Evolutionary conservation across 2,113 vertebrate genomes (phyloP).

Genomic region (Mormoops blainvillei): DNA sequence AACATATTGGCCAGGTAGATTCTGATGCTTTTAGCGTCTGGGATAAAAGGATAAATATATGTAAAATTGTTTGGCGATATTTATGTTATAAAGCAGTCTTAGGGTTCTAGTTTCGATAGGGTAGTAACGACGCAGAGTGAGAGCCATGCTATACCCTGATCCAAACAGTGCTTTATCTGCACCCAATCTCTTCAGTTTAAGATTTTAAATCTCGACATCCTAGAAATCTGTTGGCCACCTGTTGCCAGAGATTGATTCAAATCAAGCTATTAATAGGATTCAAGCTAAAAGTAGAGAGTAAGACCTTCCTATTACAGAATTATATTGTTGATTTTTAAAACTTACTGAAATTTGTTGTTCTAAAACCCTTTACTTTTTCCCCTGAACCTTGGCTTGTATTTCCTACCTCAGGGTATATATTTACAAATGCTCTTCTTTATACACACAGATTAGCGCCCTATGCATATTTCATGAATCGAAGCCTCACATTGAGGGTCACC

Average conservation of each 20-base stretch:
- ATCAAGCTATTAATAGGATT: slow-evolving; percentile 30
- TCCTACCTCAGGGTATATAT: not conserved
- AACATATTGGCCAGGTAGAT: not conserved
- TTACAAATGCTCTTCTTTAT: not conserved
- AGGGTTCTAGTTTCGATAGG: not conserved
- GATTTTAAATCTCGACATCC: slow-evolving; percentile 13
- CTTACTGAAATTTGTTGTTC: not conserved
- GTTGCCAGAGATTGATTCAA: slow-evolving; percentile 41
- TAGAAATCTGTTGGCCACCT: slow-evolving; percentile 50
- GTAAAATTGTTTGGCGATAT: not conserved
- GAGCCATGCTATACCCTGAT: not conserved
- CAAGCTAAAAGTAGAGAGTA: not conserved
- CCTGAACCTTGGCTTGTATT: not conserved
- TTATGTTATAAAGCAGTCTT: not conserved
- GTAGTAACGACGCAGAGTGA: not conserved
- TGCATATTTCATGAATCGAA: not conserved
- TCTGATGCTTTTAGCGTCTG: not conserved
- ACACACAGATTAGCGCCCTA: not conserved
- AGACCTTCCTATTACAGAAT: not conserved
- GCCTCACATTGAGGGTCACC: not conserved
- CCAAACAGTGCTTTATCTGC: slow-evolving; percentile 23
- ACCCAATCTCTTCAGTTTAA: slow-evolving; percentile 31
- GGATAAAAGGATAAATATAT: not conserved
- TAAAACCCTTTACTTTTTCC: not conserved
- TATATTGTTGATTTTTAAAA: not conserved